Evolutionary conservation across 2,888 invertebrate genomes (phyloP).

Genomic region (Trisateles emortualis): DNA sequence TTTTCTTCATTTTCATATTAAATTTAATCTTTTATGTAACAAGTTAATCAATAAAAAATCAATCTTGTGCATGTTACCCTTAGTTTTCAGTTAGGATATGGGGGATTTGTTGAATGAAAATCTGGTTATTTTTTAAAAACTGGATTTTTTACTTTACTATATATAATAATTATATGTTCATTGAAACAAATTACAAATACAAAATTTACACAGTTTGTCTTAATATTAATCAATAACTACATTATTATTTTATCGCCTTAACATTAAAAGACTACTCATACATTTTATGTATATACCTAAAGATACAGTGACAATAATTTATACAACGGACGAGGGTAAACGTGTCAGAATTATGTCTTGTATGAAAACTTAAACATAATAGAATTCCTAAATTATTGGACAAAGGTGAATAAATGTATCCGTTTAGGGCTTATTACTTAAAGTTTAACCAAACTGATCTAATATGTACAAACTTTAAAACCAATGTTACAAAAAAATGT

Average conservation of each 20-base stretch:
- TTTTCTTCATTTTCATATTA: too few relatives aligned
- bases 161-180: constrained; percentile 91
- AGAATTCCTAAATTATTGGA: constrained; percentile 73
- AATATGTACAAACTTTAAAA: constrained; percentile 79
- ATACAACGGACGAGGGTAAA: constrained; percentile 79
- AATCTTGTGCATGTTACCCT: too few relatives aligned
- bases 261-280: constrained; percentile 82
- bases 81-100: background rate
- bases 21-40: too few relatives aligned
- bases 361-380: constrained; percentile 50
- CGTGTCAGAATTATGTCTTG: constrained; percentile 49
- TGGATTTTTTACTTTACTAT: constrained; percentile 90
- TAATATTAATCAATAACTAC: constrained; percentile 77
- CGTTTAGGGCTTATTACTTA: constrained; percentile 60
- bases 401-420: constrained; percentile 71
- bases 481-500: constrained; percentile 66
- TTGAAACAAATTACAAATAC: constrained; percentile 91
- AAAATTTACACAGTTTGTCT: constrained; percentile 90
- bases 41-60: too few relatives aligned
- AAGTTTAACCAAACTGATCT: constrained; percentile 69
- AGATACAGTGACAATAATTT: constrained; percentile 82
- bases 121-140: constrained; percentile 87
- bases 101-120: constrained; percentile 62
- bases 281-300: constrained; percentile 85
- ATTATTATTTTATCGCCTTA: constrained; percentile 85